phyloP scores from a whole-genome alignment of 1,140 invertebrate genomes.

The Parasteatoda tepidariorum region DNA sequence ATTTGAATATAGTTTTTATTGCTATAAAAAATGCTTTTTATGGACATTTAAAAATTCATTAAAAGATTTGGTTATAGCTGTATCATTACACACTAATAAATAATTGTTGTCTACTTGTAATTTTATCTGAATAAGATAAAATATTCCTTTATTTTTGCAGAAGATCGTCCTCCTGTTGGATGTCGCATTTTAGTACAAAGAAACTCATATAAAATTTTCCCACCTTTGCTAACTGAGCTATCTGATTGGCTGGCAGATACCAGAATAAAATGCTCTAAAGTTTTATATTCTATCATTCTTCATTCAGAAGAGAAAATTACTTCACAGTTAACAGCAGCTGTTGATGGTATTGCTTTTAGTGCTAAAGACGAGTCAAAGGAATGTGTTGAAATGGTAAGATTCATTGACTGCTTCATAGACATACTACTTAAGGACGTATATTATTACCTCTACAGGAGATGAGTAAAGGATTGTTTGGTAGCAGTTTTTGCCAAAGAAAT shows the following conservation, averaged over 20 bases:
- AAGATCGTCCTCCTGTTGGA: conserved; percentile 79
- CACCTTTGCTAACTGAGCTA: conserved; percentile 76
- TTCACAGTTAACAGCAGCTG: conserved; percentile 74
- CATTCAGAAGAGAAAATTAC: conserved; percentile 79
- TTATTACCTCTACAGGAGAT: no score
- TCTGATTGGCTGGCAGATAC: conserved; percentile 78
- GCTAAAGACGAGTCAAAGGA: conserved; percentile 74
- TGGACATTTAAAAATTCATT: no score
- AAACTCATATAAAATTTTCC: conserved; percentile 77
- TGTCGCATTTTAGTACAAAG: conserved; percentile 79
- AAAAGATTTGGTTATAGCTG: no score
- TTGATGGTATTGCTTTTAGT: conserved; percentile 71
- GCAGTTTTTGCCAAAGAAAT: no score
- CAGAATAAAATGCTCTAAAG: conserved; percentile 78
- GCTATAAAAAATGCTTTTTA: no score
- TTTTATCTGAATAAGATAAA: no score
- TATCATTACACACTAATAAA: no score
- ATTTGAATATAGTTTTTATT: no score
- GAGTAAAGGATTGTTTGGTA: no score
- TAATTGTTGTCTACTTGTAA: no score
- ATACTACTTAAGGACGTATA: no score
- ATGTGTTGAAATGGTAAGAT: conserved; percentile 74
- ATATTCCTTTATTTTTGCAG: conserved; percentile 69
- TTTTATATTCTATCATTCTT: conserved; percentile 77
- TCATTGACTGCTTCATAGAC: no score